Base-by-base conservation (phyloP, 2,888 invertebrate species). In the Cotesia congregata region DNA sequence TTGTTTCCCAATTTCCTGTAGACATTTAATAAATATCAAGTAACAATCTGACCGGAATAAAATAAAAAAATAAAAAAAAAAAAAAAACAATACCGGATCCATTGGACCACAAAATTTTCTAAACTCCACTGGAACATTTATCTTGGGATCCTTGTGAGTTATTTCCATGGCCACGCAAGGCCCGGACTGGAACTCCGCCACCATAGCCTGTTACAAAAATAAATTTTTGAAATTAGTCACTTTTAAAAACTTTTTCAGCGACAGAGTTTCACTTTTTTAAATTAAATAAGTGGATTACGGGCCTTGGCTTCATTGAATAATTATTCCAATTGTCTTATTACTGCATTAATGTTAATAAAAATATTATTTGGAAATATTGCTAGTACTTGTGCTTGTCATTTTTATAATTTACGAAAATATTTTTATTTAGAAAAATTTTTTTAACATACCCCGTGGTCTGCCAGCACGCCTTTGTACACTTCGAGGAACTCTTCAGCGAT, bases 401-500 rank as follows among this genome's bases (percentile, higher is more conserved):
- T 50, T 50, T 50, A 50, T 3, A 12, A 12, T 50, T 50, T 30
- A 30, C 30, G 3, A 30, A 30, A 50, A 50, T 50, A 9, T 50
- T 50, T 12, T 7, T 12, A 12, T 3, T 50, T 12, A 50, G 12
- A 50, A 50, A 12, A 50, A 12, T 50, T 65, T 30, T 30, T 38
- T 74, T 9, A 74, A 83, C 88, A 84, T 86, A 94, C 94, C 87
- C 93, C 92, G 87, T 93, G 95, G 84, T 96, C 96, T 0, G 93
- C 93, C 60, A 96, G 92, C 72, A 97, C 95, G 1, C 97, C 97
- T 88, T 96, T 96, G 89, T 98, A 98, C 3, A 98, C 95, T 90
- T 98, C 97, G 85, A 95, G 93, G 90, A 98, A 98, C 88, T 98
- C 97, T 83, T 96, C 95, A 5, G 96, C 96, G 88, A 97, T 95